phyloP scores from a whole-genome alignment of 2,888 invertebrate genomes.

The Metacarcinus magister region DNA sequence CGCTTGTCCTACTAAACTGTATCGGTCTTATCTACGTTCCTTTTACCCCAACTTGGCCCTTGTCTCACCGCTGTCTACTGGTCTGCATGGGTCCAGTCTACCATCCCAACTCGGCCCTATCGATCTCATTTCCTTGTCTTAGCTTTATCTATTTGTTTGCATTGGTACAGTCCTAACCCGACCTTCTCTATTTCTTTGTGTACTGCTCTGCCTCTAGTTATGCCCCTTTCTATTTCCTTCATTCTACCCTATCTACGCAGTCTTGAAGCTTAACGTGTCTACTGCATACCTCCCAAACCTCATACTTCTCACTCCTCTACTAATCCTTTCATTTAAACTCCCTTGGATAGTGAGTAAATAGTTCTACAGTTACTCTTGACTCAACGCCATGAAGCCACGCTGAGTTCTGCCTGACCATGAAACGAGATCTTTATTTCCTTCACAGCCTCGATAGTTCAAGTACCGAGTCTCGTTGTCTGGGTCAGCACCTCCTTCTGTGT shows the following conservation, averaged over 20 bases:
- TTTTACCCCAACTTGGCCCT: not conserved
- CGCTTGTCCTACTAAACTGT: constrained; percentile 22
- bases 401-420: not conserved
- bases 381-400: not conserved
- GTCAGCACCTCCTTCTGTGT: not conserved
- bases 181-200: not conserved
- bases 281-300: not conserved
- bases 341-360: too few species aligned
- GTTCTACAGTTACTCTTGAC: too few species aligned
- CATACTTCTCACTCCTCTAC: not conserved
- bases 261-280: not conserved
- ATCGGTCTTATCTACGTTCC: not conserved
- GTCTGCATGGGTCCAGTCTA: not conserved
- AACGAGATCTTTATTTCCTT: not conserved
- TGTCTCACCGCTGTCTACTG: not conserved
- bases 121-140: not conserved
- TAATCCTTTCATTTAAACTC: too few species aligned
- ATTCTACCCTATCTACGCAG: not conserved
- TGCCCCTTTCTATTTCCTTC: not conserved
- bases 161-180: not conserved
- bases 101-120: not conserved
- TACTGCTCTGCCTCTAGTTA: not conserved
- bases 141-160: too few species aligned
- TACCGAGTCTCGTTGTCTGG: not conserved
- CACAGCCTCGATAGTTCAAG: not conserved